These are phyloP conservation scores for Chascanopsetta lugubris DNA, from an alignment of 2,113 vertebrate genomes.

Conservation along the genomic window DNA sequence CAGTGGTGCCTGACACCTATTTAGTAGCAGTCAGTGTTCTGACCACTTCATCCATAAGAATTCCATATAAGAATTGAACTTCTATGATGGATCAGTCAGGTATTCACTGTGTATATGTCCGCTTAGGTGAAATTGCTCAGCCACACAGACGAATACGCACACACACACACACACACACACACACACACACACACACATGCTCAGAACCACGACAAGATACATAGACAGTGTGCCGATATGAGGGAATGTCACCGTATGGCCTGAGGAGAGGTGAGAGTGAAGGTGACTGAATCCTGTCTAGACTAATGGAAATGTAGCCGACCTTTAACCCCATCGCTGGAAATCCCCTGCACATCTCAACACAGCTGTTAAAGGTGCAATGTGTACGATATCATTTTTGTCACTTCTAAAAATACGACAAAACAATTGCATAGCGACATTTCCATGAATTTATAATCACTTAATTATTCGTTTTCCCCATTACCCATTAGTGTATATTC, in stretches of 20 bases:
- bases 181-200: not conserved
- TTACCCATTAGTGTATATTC: too few relatives aligned
- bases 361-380: constrained; percentile 48
- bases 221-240: constrained; percentile 17
- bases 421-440: too few relatives aligned
- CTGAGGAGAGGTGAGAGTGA: constrained; percentile 74
- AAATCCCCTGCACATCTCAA: constrained; percentile 61
- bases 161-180: not conserved
- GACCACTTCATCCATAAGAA: too few relatives aligned
- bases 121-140: not conserved
- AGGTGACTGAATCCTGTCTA: constrained; percentile 73
- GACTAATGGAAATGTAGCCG: constrained; percentile 72
- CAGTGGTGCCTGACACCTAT: too few relatives aligned
- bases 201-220: constrained; percentile 37
- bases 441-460: too few relatives aligned
- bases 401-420: too few relatives aligned
- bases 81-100: too few relatives aligned
- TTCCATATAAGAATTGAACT: too few relatives aligned
- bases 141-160: too few relatives aligned
- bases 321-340: constrained; percentile 67
- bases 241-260: constrained; percentile 68
- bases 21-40: too few relatives aligned
- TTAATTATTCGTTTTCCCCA: too few relatives aligned
- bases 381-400: too few relatives aligned
- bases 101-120: not conserved